A percentile compares a stretch with the other conserved stretches of the same genome.
Evolutionary conservation across 2,113 vertebrate species (phyloP).

Genomic region (Neolamprologus devosi): DNA sequence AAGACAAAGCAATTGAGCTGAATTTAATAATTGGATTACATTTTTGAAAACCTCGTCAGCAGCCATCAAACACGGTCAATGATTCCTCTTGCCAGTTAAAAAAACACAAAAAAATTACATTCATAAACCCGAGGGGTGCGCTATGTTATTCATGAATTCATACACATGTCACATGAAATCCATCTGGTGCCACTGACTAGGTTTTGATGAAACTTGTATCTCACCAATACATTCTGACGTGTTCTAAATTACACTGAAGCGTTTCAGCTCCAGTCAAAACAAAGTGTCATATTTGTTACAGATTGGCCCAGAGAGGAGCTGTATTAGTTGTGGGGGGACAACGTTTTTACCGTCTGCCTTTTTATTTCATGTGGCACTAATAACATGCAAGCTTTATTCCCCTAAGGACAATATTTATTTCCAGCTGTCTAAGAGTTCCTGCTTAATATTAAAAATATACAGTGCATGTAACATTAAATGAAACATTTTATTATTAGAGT

Average conservation of each 20-base stretch:
- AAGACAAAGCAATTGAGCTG: background rate
- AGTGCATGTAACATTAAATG: background rate
- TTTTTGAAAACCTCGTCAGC: background rate
- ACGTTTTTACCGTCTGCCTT: background rate
- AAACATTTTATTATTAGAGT: background rate
- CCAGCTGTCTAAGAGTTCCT: background rate
- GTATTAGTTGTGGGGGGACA: background rate
- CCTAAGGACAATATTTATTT: background rate
- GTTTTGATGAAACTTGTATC: constrained; percentile 8
- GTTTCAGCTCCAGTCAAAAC: constrained; percentile 26
- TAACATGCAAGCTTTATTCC: background rate
- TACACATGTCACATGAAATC: constrained; percentile 26
- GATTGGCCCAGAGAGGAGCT: background rate
- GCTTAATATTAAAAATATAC: background rate
- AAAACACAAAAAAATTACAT: background rate
- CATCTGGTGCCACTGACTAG: background rate
- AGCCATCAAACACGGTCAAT: background rate
- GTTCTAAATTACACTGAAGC: background rate
- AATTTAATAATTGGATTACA: background rate
- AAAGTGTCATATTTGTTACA: background rate
- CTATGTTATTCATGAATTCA: constrained; percentile 40
- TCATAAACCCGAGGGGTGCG: background rate
- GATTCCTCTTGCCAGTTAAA: background rate
- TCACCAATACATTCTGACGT: background rate
- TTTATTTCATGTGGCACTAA: constrained; percentile 7